A percentile compares a stretch with the other conserved stretches of the same genome.
These are phyloP conservation scores for Salmo trutta DNA, from an alignment of 2,797 vertebrate species.

Conservation along the genomic window DNA sequence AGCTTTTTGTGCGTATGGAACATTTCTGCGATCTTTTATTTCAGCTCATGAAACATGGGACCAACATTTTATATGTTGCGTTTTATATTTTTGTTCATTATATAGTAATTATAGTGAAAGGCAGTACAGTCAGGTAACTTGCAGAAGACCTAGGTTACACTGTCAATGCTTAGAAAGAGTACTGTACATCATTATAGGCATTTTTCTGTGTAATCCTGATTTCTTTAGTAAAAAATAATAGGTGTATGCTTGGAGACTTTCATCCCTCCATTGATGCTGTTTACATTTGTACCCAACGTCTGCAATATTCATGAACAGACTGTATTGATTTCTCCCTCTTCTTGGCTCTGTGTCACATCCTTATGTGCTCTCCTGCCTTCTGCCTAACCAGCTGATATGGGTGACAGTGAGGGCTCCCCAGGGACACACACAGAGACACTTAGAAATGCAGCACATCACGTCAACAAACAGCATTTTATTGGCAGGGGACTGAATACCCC, in stretches of 20 bases:
- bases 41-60: no score
- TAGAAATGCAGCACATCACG: slow-evolving; percentile 45
- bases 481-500: slow-evolving; percentile 54
- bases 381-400: slow-evolving; percentile 26
- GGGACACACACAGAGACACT: slow-evolving; percentile 51
- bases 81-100: no score
- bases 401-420: slow-evolving; percentile 41
- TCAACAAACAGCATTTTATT: slow-evolving; percentile 69
- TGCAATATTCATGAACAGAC: not conserved
- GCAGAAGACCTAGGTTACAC: no score
- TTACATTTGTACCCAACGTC: not conserved
- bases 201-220: not conserved
- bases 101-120: no score
- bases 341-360: not conserved
- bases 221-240: not conserved
- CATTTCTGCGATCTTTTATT: no score
- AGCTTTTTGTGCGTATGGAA: no score
- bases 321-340: not conserved
- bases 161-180: no score
- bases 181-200: not conserved
- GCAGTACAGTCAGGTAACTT: no score
- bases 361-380: not conserved
- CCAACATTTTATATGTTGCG: no score
- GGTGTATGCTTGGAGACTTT: not conserved
- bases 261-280: not conserved